phyloP scores from a whole-genome alignment of 2,797 vertebrate species.

The Pangasius sanitwongsei region DNA sequence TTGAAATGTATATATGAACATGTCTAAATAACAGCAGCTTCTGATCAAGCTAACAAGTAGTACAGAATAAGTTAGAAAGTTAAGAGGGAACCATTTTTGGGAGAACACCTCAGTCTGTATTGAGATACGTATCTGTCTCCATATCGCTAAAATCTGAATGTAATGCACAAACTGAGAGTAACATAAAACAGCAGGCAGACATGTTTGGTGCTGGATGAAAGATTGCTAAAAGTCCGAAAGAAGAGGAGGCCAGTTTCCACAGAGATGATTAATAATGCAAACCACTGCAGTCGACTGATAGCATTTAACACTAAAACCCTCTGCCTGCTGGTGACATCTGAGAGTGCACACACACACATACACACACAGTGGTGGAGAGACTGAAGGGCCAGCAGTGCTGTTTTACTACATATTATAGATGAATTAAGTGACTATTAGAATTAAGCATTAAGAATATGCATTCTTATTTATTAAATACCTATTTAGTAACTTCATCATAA shows the following conservation, averaged over 20 bases:
- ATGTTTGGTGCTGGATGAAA: constrained; percentile 17
- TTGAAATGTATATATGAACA: neutral
- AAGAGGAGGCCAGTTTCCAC: constrained; percentile 28
- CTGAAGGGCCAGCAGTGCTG: constrained; percentile 4
- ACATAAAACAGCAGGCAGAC: constrained; percentile 12
- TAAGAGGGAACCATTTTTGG: neutral
- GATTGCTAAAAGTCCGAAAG: constrained; percentile 28
- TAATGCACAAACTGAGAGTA: constrained; percentile 2
- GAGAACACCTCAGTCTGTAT: neutral
- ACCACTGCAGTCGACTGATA: constrained; percentile 56
- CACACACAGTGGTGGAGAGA: constrained; percentile 8
- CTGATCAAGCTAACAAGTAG: neutral
- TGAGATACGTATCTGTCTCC: neutral
- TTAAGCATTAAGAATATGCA: neutral
- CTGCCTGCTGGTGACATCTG: constrained; percentile 49
- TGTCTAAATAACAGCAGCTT: neutral
- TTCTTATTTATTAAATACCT: neutral
- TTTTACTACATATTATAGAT: neutral
- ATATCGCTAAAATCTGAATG: constrained; percentile 9
- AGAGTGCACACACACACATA: constrained; percentile 34
- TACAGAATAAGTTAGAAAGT: neutral
- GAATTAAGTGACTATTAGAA: neutral
- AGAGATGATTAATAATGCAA: constrained; percentile 59
- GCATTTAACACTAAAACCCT: constrained; percentile 55
- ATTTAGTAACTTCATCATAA: neutral